Evolutionary conservation across 2,888 invertebrate species (phyloP), one percentile per base, ranked within the genome.

Genomic region (Cenopis cana): DNA sequence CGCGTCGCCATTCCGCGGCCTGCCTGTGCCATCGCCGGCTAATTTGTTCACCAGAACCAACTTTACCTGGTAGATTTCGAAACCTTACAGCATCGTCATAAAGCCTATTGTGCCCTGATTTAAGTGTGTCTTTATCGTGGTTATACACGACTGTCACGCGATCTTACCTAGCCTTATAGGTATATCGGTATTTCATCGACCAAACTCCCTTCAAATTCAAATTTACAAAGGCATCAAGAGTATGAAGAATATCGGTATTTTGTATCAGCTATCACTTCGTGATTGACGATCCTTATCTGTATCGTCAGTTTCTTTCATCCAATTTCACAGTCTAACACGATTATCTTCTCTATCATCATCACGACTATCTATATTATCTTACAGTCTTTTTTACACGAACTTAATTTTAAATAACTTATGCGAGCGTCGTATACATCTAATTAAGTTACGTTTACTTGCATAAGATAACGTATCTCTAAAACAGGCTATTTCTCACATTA

Each of bases 21-120:
- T 67, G 82, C 76, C 82, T 79, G 88, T 85, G 78, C 88, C 87
- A 86, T 88, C 87, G 82, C 89, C 81, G 78, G 75, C 76, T 78
- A 81, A 84, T 83, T 85, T 82, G 84, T 83, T 52, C n/a, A 38
- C n/a, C n/a, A 10, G 12, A 24, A 59, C 49, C 61, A 50, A 54
- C 20, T 38, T 52, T 38, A 38, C 20, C 52, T n/a, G 36, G 64
- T 20, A 50, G 10, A 50, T 36, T 36, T 52, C 17, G 12, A 11
- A n/a, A 64, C 52, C 64, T 64, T 64, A 54, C 20, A 36, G 50
- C 50, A 50, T 52, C 3, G 29, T n/a, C 9, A 52, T 36, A 54
- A 24, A 64, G 64, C 36, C 11, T 38, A 64, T 54, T 54, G n/a
- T 52, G 24, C 36, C 17, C n/a, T 64, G 52, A 52, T 54, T 20